Base-by-base conservation (phyloP, 2,888 invertebrate genomes). In the Kuschelorhynchus macadamiae region DNA sequence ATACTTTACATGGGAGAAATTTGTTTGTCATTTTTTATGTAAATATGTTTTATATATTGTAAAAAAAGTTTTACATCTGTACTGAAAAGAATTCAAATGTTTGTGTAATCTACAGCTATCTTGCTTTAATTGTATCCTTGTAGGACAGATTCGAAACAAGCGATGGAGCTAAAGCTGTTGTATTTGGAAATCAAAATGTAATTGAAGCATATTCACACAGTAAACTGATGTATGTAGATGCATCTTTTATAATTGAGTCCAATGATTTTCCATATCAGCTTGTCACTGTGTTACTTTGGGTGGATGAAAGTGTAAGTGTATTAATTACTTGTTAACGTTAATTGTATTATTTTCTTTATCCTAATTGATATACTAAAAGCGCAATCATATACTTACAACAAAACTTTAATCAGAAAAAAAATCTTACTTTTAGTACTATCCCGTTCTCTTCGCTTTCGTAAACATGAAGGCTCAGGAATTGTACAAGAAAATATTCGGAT, bases 61-160 rank as follows among this genome's bases (percentile, higher is more conserved):
- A n/a, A n/a, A n/a, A n/a, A n/a, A n/a, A n/a, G n/a, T n/a, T n/a
- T n/a, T n/a, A n/a, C n/a, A n/a, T n/a, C n/a, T n/a, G n/a, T n/a
- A n/a, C n/a, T n/a, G n/a, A n/a, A n/a, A n/a, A 30, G 30, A 30
- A 30, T 30, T 30, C 9, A 30, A 9, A 7, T 30, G 9, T 7
- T 30, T 30, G 30, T 30, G 9, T 7, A 30, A 9, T 30, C 30
- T 30, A 30, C 9, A 17, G 46, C 8, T 46, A 20, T n/a, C 17
- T 18, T 1, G 47, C n/a, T n/a, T n/a, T n/a, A n/a, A n/a, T 21
- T 32, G 17, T 62, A n/a, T 39, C 20, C 17, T 64, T 68, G 25
- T 55, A 71, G 71, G 88, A 89, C 62, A 87, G 89, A 84, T 90
- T 90, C 74, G 86, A 87, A 1, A 83, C 85, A 7, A 86, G 86